Base-by-base conservation (phyloP, 2,888 invertebrate species). In the Hydrotaea cyrtoneurina region DNA sequence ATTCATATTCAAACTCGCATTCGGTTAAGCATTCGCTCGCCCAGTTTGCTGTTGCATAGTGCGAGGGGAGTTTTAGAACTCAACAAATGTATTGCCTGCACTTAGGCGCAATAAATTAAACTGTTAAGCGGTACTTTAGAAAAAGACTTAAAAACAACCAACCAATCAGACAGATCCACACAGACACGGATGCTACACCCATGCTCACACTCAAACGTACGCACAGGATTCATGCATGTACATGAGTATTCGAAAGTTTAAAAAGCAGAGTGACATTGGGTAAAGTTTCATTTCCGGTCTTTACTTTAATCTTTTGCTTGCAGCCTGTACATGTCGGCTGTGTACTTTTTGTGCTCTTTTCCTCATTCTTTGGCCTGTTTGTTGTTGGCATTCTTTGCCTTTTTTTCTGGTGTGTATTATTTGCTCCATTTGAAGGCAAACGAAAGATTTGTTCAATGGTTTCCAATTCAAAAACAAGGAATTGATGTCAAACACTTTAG, bases 201-300 rank as follows among this genome's bases (percentile, higher is more conserved):
- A 36, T n/a, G 2, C 64, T 36, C 64, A n/a, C 64, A 23, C 17
- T 7, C 36, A 17, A 13, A 0, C 13, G 4, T 36, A 17, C 39
- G 10, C 43, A 59, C 21, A 64, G 36, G 72, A 75, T 57, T 71
- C 64, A 78, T 74, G 31, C 31, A 46, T 46, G 46, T 62, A 43
- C 69, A 31, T 7, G 77, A 69, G 53, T 73, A 77, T 82, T 66
- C 17, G 62, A 85, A 66, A 71, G 76, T 76, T 73, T 57, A 59
- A 69, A n/a, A 66, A 43, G 36, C 64, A 66, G 72, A 79, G 74
- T 81, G 81, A 77, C 82, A 85, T 85, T 85, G 79, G 74, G 15
- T 64, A 82, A 85, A 85, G 77, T 80, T 85, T 82, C 77, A 85
- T 85, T 85, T 85, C 82, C 82, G 79, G 80, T 81, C 74, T 82